Evolutionary conservation across 1,140 invertebrate species (phyloP), one percentile per base, ranked within the genome.

Genomic region (Atopsyche davidsoni): DNA sequence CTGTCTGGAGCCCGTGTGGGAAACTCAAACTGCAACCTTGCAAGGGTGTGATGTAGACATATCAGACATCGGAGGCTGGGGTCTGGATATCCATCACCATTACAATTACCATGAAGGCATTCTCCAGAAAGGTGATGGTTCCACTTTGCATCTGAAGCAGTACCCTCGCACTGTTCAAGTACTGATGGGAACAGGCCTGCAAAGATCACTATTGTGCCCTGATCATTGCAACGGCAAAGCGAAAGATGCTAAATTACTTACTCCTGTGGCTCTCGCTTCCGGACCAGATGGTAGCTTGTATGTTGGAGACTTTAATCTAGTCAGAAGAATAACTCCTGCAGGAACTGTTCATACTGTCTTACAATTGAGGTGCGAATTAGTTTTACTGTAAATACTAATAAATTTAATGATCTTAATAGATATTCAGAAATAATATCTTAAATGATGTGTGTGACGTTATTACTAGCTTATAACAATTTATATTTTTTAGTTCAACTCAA

Each of bases 91-190:
- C 45, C 95, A 98, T 72, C 95, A 98, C 67, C 92, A 96, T 67
- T 97, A 98, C 71, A 98, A 98, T 66, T 96, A 96, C 76, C 88
- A 94, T 62, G 92, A 96, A 78, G 93, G 92, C 60, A 95, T 97
- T 55, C 70, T 98, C 31, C 93, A 97, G 66, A 96, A 96, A 67
- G 95, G 95, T 18, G 95, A 98, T 66, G 95, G 95, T 23, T 89
- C 89, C 1, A 91, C 79, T 16, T 75, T 97, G 13, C 92, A 96
- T 67, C 80, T 98, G 64, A 96, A 94, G 64, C 87, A 96, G 64
- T 90, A 93, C 64, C 88, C 91, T 13, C 77, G 86, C 16, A 89
- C 90, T 43, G 85, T 97, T 1, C 83, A 90, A 62, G 90, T 94
- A 10, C 84, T 94, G 0, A 89, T 98, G 82, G 96, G 95, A 4